Conservation (phyloP, 2,888 invertebrate genomes). For the Acanthoscelides obtectus region DNA sequence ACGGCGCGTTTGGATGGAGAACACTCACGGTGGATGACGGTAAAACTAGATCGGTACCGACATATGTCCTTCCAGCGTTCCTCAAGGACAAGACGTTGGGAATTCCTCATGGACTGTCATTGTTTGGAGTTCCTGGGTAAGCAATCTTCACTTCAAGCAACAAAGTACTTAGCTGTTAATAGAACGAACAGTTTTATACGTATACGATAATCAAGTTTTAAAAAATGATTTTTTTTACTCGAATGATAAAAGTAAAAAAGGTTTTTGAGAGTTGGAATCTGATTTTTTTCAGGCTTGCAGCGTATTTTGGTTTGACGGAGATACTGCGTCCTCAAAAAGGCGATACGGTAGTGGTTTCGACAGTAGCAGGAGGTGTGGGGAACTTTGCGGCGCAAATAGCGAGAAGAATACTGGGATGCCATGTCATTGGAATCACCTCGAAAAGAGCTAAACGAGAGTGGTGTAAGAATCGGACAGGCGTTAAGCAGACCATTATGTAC, state of each 20-base stretch:
- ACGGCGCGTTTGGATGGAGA: conserved; percentile 66
- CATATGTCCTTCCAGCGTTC: conserved; percentile 50
- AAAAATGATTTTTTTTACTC: no score
- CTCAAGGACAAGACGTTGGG: no score
- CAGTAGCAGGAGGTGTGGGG: conserved; percentile 75
- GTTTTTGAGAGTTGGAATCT: no score
- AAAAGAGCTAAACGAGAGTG: conserved; percentile 65
- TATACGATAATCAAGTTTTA: no score
- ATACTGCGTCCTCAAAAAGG: conserved; percentile 64
- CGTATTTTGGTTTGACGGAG: conserved; percentile 68
- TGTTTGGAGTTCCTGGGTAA: no score
- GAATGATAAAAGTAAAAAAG: no score
- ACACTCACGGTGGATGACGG: conserved; percentile 51
- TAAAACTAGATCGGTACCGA: conserved; percentile 48
- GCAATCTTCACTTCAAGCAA: no score
- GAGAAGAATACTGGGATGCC: conserved; percentile 63
- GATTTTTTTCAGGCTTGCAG: conserved; percentile 57
- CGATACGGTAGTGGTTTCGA: conserved; percentile 67
- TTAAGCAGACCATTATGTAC: conserved; percentile 67
- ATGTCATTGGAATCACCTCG: conserved; percentile 67
- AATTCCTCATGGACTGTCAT: no score
- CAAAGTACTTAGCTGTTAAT: no score
- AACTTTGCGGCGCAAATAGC: conserved; percentile 73
- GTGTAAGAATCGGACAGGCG: conserved; percentile 58
- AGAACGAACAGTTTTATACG: no score